phyloP scores from a whole-genome alignment of 1,140 invertebrate genomes.

The Neodiprion fabricii region DNA sequence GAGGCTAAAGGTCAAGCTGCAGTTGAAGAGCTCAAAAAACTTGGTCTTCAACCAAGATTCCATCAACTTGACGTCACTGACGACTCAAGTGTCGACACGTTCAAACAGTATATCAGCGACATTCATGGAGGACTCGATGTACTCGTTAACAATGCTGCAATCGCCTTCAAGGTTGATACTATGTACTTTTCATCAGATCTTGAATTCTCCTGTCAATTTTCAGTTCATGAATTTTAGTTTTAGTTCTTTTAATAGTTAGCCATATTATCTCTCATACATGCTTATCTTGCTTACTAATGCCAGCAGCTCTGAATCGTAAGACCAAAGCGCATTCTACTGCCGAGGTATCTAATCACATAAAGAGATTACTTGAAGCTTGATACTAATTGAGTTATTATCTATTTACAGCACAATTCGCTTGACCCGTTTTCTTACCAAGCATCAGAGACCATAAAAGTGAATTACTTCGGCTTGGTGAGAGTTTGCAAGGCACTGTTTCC shows the following conservation, averaged over 20 bases:
- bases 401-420: slow-evolving; percentile 58
- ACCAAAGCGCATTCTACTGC: background rate
- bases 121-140: slow-evolving; percentile 79
- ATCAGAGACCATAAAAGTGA: slow-evolving; percentile 70
- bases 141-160: slow-evolving; percentile 84
- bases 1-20: slow-evolving; percentile 62
- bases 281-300: background rate
- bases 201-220: background rate
- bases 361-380: background rate
- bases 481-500: slow-evolving; percentile 74
- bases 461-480: slow-evolving; percentile 71
- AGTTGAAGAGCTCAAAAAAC: slow-evolving; percentile 60
- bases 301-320: background rate
- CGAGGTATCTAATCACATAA: slow-evolving; percentile 9
- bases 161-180: slow-evolving; percentile 68
- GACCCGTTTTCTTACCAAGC: slow-evolving; percentile 75
- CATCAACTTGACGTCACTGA: slow-evolving; percentile 70
- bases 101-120: slow-evolving; percentile 61
- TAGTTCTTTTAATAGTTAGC: background rate
- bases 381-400: slow-evolving; percentile 12
- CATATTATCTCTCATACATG: background rate
- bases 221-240: background rate
- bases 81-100: slow-evolving; percentile 60
- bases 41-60: slow-evolving; percentile 64
- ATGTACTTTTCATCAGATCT: background rate